Evolutionary conservation across 1,140 invertebrate species (phyloP), one percentile per base, ranked within the genome.

Genomic region (Drosophila azteca): DNA sequence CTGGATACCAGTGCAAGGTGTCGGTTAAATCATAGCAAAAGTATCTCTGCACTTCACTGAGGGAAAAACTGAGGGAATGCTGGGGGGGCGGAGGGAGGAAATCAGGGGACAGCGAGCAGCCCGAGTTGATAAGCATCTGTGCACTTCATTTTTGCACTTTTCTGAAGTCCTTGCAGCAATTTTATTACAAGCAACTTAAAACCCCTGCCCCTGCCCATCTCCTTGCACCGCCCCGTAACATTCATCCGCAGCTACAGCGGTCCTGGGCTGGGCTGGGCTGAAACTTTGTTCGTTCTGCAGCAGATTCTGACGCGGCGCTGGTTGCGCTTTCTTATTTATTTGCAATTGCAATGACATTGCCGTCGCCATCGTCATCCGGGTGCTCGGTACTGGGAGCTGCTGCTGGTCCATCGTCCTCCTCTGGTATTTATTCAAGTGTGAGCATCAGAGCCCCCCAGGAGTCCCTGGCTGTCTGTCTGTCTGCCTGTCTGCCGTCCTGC

Each of bases 141-240:
- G 83, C 83, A 88, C 82, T 87, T 87, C 82, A 87, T 87, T 87
- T 85, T 78, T 82, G 82, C 83, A 82, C 81, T 81, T 85, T 87
- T 81, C 79, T 48, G 58, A 70, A 83, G 68, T 74, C 69, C 77
- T 61, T 64, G 73, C 59, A 78, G 74, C 82, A 78, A 85, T 85
- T 85, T 81, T 87, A 77, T 85, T 87, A 87, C 75, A 88, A 87
- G 82, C 61, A 87, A 87, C 82, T 88, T 87, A 88, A 87, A 71
- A 79, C 62, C 53, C 29, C 29, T 4, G 13, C 22, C 54, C 1
- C 11, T 8, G 8, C 17, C 24, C n/a, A 9, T 3, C 53, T 17
- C 8, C 17, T 17, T 11, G 9, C 24, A 11, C 31, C 20, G 7
- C 24, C 45, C 29, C 24, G 24, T 26, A 26, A 26, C 24, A 24